A percentile compares a stretch with the other conserved stretches of the same genome.
These are phyloP conservation scores for Tyrophagus putrescentiae DNA, from an alignment of 1,140 invertebrate genomes.

Conservation along the genomic window DNA sequence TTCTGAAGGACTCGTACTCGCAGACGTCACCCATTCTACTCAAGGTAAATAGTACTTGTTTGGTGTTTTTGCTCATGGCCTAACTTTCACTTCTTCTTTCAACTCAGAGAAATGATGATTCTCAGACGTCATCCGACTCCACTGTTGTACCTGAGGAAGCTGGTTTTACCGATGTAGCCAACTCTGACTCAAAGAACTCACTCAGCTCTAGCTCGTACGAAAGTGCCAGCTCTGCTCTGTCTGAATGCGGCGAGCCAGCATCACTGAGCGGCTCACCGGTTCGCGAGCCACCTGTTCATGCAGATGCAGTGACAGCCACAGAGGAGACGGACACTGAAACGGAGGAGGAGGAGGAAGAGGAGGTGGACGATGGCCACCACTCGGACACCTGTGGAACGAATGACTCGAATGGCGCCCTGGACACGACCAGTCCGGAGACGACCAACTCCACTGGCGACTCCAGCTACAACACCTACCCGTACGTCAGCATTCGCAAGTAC, in stretches of 20 bases:
- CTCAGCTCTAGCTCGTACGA: conserved; percentile 11
- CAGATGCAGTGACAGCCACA: background rate
- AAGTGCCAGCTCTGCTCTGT: conserved; percentile 6
- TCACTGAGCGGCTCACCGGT: background rate
- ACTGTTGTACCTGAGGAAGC: too few species aligned
- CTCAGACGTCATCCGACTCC: background rate
- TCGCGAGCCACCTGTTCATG: background rate
- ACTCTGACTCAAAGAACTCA: background rate
- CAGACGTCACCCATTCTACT: conserved; percentile 3
- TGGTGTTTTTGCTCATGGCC: background rate
- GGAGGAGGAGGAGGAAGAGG: background rate
- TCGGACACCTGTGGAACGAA: conserved; percentile 6
- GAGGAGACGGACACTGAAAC: background rate
- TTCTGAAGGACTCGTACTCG: conserved; percentile 8
- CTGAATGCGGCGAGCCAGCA: background rate
- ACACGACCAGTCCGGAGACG: conserved; percentile 7
- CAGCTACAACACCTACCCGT: conserved; percentile 16
- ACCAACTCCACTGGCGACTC: conserved; percentile 13
- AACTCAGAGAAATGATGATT: background rate
- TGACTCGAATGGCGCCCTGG: background rate
- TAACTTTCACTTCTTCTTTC: background rate
- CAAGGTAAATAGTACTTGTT: background rate
- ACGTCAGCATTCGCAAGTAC: conserved; percentile 6
- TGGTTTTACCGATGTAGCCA: background rate
- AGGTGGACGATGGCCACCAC: conserved; percentile 6